A percentile compares a stretch with the other conserved stretches of the same genome.
Conservation (phyloP, 2,113 vertebrate species). For the Neotoma lepida region DNA sequence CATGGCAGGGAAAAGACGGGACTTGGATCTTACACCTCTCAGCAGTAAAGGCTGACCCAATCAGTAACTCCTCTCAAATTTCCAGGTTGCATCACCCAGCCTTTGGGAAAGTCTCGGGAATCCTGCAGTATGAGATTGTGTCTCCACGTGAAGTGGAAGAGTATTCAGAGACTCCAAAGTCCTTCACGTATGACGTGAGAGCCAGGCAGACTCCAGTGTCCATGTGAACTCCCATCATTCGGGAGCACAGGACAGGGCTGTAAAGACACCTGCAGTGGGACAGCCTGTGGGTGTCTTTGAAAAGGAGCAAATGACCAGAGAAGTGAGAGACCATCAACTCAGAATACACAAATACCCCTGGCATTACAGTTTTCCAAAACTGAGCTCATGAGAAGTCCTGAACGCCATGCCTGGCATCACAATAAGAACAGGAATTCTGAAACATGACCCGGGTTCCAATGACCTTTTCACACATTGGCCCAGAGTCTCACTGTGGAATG, state of each 20-base stretch:
- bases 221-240: fast-evolving
- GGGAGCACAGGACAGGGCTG: background rate
- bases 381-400: background rate
- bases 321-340: background rate
- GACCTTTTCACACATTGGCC: background rate
- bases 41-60: background rate
- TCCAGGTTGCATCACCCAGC: background rate
- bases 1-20: background rate
- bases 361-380: background rate
- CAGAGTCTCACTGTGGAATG: background rate
- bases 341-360: too few species aligned
- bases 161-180: background rate
- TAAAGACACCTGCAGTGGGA: too few species aligned
- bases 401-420: background rate
- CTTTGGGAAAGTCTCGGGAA: background rate
- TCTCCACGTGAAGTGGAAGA: background rate
- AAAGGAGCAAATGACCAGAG: background rate
- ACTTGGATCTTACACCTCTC: background rate
- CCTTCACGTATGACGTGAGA: fast-evolving
- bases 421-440: background rate
- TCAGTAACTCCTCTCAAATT: background rate
- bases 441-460: background rate
- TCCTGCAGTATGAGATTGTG: background rate
- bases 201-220: background rate
- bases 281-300: background rate